phyloP scores from a whole-genome alignment of 2,888 invertebrate species.

The Cremastinae sp. region DNA sequence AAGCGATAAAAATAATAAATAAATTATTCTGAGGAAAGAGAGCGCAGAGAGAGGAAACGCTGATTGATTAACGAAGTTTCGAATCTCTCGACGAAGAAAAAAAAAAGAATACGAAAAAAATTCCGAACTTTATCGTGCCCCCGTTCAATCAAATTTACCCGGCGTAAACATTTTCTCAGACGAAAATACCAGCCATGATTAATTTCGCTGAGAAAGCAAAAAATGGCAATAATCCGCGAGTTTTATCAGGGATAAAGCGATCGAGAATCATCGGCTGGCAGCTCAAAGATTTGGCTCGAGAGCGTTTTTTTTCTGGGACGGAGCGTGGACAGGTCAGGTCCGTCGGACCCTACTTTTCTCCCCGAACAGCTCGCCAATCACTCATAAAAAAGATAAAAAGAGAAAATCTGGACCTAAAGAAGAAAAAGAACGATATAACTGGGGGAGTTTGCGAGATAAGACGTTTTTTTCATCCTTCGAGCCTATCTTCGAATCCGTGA shows the following conservation, averaged over 20 bases:
- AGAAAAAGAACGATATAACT: conserved; percentile 49
- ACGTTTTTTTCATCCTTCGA: not conserved
- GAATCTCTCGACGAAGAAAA: too few relatives aligned
- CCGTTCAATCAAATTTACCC: not conserved
- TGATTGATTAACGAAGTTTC: too few relatives aligned
- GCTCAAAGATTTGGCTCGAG: conserved; percentile 7
- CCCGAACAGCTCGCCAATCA: conserved; percentile 29
- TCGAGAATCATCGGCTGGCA: conserved; percentile 2
- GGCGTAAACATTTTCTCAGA: conserved; percentile 10
- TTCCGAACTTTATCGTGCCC: not conserved
- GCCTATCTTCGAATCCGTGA: too few relatives aligned
- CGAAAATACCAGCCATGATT: conserved; percentile 38
- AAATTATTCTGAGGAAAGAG: too few relatives aligned
- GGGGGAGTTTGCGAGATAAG: too few relatives aligned
- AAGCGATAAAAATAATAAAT: too few relatives aligned
- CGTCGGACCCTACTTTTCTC: conserved; percentile 40
- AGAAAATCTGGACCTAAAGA: conserved; percentile 54
- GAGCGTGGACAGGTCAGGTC: conserved; percentile 56
- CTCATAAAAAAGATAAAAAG: conserved; percentile 51
- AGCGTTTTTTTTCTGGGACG: conserved; percentile 21
- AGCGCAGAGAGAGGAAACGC: too few relatives aligned
- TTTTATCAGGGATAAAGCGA: conserved; percentile 5
- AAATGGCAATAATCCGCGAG: not conserved
- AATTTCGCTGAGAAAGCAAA: conserved; percentile 8
- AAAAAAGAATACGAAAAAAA: too few relatives aligned